A percentile compares a stretch with the other conserved stretches of the same genome.
These are phyloP conservation scores for Brachyopa scutellaris DNA, from an alignment of 2,888 invertebrate species.

Conservation along the genomic window DNA sequence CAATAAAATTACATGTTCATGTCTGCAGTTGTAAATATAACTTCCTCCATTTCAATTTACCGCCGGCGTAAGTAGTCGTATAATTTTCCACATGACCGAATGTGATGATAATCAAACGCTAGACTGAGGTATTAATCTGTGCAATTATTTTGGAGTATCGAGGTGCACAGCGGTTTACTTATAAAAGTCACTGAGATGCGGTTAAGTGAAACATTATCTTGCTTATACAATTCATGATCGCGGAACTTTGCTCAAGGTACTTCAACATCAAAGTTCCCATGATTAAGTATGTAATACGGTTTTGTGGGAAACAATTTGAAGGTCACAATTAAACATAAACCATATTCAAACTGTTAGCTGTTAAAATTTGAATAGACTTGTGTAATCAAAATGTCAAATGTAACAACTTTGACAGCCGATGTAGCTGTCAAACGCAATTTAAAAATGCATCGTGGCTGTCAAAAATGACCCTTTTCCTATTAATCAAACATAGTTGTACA, in stretches of 20 bases:
- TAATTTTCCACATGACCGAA: conserved; percentile 39
- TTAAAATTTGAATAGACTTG: too few species aligned
- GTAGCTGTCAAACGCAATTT: conserved; percentile 14
- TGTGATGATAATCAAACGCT: conserved; percentile 14
- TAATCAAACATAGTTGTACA: conserved; percentile 46
- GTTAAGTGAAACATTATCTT: conserved; percentile 23
- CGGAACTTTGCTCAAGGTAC: neutral
- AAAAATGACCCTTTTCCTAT: conserved; percentile 28
- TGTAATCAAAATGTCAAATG: too few species aligned
- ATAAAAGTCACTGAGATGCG: conserved; percentile 15
- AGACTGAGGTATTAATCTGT: conserved; percentile 53
- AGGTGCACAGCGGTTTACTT: conserved; percentile 4
- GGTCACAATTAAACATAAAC: neutral
- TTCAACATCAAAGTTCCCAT: conserved; percentile 15
- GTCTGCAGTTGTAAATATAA: neutral
- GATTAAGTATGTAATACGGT: conserved; percentile 32
- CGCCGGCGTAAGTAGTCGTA: neutral
- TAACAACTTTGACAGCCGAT: neutral
- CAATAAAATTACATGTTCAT: conserved; percentile 1
- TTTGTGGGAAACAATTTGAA: conserved; percentile 15
- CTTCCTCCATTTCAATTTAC: conserved; percentile 47
- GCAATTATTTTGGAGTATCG: conserved; percentile 49
- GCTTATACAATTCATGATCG: conserved; percentile 38
- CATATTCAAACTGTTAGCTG: too few species aligned
- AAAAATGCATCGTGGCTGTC: conserved; percentile 19